Percentiles rank a stretch among this genome's conserved stretches.
phyloP scores from a whole-genome alignment of 2,888 invertebrate species.

The Agrenia bidenticulata region DNA sequence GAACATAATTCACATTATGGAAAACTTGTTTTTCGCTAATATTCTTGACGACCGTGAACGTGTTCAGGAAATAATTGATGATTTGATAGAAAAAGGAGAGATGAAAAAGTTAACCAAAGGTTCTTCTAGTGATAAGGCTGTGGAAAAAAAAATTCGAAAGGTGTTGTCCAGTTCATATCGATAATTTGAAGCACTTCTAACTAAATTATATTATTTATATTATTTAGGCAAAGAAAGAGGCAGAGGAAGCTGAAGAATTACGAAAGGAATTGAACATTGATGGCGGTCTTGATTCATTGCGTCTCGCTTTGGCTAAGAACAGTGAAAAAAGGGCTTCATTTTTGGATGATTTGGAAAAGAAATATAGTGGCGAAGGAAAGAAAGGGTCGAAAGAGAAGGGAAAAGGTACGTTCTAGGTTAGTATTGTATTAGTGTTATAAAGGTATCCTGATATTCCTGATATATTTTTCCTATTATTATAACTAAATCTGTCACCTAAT shows the following conservation, averaged over 20 bases:
- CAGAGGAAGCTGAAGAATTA: conserved; percentile 47
- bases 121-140: conserved; percentile 26
- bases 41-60: conserved; percentile 45
- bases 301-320: conserved; percentile 37
- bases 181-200: background rate
- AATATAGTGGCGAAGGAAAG: conserved; percentile 35
- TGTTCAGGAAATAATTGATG: conserved; percentile 40
- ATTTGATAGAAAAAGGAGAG: conserved; percentile 38
- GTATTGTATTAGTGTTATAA: too few relatives aligned
- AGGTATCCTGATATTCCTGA: too few relatives aligned
- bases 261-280: conserved; percentile 34
- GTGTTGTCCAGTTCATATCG: conserved; percentile 25
- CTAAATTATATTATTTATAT: too few relatives aligned
- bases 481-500: too few relatives aligned
- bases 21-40: conserved; percentile 47
- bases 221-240: conserved; percentile 45
- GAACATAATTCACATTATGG: conserved; percentile 45
- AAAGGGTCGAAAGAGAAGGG: conserved; percentile 2
- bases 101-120: conserved; percentile 26
- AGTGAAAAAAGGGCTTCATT: conserved; percentile 26
- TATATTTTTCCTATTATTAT: too few relatives aligned
- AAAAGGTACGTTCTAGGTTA: too few relatives aligned
- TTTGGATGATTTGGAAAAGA: conserved; percentile 44
- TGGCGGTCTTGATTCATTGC: conserved; percentile 36
- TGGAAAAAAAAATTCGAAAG: conserved; percentile 35